Percentiles rank a stretch among this genome's conserved stretches.
Conservation (phyloP, 2,888 invertebrate species). For the Hypselothyrea guttata region DNA sequence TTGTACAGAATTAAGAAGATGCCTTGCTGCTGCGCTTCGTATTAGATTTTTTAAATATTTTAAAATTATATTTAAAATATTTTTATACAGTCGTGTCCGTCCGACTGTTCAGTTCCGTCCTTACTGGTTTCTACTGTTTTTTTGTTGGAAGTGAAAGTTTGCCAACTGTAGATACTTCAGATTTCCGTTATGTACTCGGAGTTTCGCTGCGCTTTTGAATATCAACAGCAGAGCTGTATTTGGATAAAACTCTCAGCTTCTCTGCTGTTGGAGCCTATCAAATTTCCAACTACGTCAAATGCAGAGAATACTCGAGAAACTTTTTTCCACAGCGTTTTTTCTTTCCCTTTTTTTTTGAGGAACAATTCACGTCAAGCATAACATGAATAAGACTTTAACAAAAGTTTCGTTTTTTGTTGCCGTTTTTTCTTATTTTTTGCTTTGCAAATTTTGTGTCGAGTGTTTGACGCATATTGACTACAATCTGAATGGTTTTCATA, state of each 20-base stretch:
- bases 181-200: slow-evolving; percentile 48
- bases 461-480: slow-evolving; percentile 49
- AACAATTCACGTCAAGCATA: slow-evolving; percentile 22
- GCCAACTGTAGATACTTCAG: slow-evolving; percentile 48
- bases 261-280: slow-evolving; percentile 26
- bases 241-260: slow-evolving; percentile 29
- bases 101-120: too few species aligned
- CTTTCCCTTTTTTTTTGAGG: too few species aligned
- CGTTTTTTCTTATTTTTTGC: too few species aligned
- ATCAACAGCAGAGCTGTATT: slow-evolving; percentile 30
- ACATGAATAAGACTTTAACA: slow-evolving; percentile 31
- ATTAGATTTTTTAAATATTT: too few species aligned
- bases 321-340: slow-evolving; percentile 12
- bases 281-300: slow-evolving; percentile 60
- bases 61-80: too few species aligned
- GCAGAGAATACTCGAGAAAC: slow-evolving; percentile 37
- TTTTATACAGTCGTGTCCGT: too few species aligned
- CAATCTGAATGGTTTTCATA: slow-evolving; percentile 31
- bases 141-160: slow-evolving; percentile 38
- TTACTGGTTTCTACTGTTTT: too few species aligned
- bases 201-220: slow-evolving; percentile 51
- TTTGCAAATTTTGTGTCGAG: slow-evolving; percentile 15
- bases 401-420: slow-evolving; percentile 23
- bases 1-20: too few species aligned
- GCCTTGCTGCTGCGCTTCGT: too few species aligned